Percentiles rank a stretch among this genome's conserved stretches.
These are phyloP conservation scores for Acrossocheilus wenchowensis DNA, from an alignment of 2,797 vertebrate species.

Conservation along the genomic window DNA sequence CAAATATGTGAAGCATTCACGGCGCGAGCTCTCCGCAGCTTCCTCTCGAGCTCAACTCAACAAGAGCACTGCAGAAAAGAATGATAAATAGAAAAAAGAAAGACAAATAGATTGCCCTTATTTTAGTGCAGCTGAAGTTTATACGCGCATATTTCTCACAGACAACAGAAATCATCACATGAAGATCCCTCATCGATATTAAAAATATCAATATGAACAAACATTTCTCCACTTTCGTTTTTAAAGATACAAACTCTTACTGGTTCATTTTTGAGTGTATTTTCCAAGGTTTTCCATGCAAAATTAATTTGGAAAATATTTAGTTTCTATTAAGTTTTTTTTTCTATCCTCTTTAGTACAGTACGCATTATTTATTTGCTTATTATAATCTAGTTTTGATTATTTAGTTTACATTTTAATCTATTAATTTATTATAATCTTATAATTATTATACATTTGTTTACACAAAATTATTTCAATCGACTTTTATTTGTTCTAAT, in stretches of 20 bases:
- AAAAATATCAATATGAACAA: not conserved
- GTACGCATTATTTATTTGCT: not conserved
- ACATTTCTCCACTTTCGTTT: not conserved
- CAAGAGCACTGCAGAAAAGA: not conserved
- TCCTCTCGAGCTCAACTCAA: not conserved
- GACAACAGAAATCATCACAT: not conserved
- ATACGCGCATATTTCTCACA: not conserved
- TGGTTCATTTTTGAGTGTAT: not conserved
- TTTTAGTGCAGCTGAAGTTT: not conserved
- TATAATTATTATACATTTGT: not conserved
- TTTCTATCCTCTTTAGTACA: too few relatives aligned
- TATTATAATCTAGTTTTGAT: not conserved
- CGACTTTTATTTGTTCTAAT: not conserved
- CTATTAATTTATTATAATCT: not conserved
- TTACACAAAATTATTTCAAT: not conserved
- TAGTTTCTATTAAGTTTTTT: not conserved
- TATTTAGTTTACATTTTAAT: not conserved
- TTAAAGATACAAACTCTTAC: not conserved
- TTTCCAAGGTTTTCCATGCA: not conserved
- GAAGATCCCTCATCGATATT: too few relatives aligned
- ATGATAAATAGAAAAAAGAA: not conserved
- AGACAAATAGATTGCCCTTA: not conserved
- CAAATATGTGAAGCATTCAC: slow-evolving; percentile 32
- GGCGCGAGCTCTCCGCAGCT: not conserved
- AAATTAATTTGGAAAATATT: not conserved